Evolutionary conservation across 35 echinoderm and acorn worm species (phyloP), one percentile per base, ranked within the genome.

Genomic region (Ophiothrix spiculata): DNA sequence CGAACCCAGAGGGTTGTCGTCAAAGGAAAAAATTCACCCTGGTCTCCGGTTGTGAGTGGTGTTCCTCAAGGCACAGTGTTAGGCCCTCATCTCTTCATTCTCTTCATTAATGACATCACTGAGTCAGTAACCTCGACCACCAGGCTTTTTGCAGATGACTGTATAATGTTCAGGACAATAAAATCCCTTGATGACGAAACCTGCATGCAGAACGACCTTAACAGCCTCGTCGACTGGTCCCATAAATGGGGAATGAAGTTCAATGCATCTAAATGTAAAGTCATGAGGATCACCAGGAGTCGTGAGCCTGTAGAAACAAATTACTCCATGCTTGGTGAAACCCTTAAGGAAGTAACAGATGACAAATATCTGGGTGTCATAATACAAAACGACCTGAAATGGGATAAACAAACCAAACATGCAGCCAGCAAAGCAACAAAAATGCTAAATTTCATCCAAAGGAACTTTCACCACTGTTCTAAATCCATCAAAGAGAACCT

Each of bases 11-110:
- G 77, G 39, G 86, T 88, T 0, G 23, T 25, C 54, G 76, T 88
- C n/a, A 49, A 86, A 34, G 69, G 40, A 15, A 77, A 46, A 32
- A 25, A 13, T 21, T 77, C 84, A 37, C 39, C 76, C 0, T 88
- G 76, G 77, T 23, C 35, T 8, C 75, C 77, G 37, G 85, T 88
- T 19, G 6, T 80, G 15, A n/a, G n/a, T 80, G 77, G 84, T 13
- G 76, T 77, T 0, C 86, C 86, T 13, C 76, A 88, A 33, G 86
- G 86, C 32, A 88, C 86, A 73, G 76, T 88, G 14, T 28, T 88
- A 1, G 86, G 86, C 60, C 86, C 86, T 2, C 40, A 80, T 35
- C 33, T 63, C 0, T 80, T 88, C 39, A 10, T 88, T 37, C 19
- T 88, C 39, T 80, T 63, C 31, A 88, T 80, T 14, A 88, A 85